Evolutionary conservation across 2,797 vertebrate genomes (phyloP).

Genomic region (Protosalanx chinensis): DNA sequence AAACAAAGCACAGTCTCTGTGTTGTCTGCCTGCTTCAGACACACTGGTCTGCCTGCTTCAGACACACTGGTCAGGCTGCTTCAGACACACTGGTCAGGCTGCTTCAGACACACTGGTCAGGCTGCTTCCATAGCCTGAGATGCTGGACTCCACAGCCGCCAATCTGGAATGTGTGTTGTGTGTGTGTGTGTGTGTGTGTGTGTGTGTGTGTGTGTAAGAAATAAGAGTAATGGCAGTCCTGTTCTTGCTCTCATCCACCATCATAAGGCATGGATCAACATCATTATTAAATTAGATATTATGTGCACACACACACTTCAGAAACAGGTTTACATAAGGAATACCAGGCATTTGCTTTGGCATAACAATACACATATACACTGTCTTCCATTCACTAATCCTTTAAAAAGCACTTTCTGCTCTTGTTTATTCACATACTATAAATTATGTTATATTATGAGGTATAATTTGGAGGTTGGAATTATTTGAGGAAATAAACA

Average conservation of each 20-base stretch:
- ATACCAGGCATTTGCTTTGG: neutral
- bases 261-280: neutral
- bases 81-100: neutral
- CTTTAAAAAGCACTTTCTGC: no score
- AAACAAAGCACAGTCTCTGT: neutral
- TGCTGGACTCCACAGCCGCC: conserved; percentile 13
- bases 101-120: no score
- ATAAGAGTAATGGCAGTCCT: conserved; percentile 14
- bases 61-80: no score
- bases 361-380: conserved; percentile 3
- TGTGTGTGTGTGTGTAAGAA: conserved; percentile 4
- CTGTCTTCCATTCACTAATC: neutral
- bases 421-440: no score
- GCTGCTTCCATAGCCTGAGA: neutral
- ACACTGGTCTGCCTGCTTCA: no score
- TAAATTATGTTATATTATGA: no score
- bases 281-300: neutral
- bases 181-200: conserved; percentile 9
- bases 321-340: no score
- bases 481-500: neutral
- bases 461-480: no score
- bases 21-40: neutral
- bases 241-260: neutral
- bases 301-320: conserved; percentile 9
- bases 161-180: conserved; percentile 16